Evolutionary conservation across 2,888 invertebrate genomes (phyloP).

Genomic region (Druceiella hillmani): DNA sequence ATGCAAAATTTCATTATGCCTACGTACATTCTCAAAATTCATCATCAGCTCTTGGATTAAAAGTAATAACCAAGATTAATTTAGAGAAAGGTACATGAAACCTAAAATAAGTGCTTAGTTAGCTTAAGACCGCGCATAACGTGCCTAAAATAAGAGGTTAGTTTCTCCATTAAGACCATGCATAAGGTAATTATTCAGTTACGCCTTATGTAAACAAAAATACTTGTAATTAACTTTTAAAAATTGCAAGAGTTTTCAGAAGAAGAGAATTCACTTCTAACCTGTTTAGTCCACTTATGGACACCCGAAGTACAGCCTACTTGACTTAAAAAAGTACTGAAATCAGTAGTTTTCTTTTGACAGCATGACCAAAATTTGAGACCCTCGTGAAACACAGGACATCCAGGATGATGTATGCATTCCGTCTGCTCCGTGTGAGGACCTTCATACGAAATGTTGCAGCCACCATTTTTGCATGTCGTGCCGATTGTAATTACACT

Average conservation of each 20-base stretch:
- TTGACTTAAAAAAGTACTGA: constrained; percentile 86
- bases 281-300: constrained; percentile 83
- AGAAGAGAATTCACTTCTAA: constrained; percentile 31
- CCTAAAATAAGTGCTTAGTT: no score
- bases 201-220: no score
- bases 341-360: constrained; percentile 87
- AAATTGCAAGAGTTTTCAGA: background rate
- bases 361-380: constrained; percentile 98
- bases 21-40: no score
- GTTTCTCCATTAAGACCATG: no score
- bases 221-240: background rate
- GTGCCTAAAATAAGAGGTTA: no score
- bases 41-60: no score
- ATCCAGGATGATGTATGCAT: constrained; percentile 83
- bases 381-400: constrained; percentile 93
- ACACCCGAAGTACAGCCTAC: constrained; percentile 80
- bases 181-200: no score
- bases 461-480: constrained; percentile 80
- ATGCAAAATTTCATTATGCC: no score
- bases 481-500: constrained; percentile 65
- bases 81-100: no score
- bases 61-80: no score
- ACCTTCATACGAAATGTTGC: constrained; percentile 64
- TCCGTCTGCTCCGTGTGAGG: constrained; percentile 53
- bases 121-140: no score